phyloP scores from a whole-genome alignment of 2,888 invertebrate species.

The Gerosis bhagava region DNA sequence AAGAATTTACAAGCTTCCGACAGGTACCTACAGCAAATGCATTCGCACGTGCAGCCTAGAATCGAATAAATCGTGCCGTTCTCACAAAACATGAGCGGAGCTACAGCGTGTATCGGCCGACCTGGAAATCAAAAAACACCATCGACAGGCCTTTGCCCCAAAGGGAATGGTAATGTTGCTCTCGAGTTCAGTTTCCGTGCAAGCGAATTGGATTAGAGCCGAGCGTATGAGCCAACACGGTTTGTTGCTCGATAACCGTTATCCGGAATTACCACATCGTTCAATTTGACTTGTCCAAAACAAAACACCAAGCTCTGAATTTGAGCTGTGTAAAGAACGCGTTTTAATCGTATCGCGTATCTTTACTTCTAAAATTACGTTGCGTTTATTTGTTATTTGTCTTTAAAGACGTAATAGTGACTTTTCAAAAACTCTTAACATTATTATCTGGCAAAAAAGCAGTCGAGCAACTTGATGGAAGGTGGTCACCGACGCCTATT shows the following conservation, averaged over 20 bases:
- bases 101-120: slow-evolving; percentile 18
- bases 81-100: slow-evolving; percentile 24
- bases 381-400: too few species aligned
- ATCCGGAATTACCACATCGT: slow-evolving; percentile 17
- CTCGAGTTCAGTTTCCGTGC: slow-evolving; percentile 26
- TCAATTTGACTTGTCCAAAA: slow-evolving; percentile 17
- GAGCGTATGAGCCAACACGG: slow-evolving; percentile 18
- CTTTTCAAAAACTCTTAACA: slow-evolving; percentile 8
- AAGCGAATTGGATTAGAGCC: slow-evolving; percentile 24
- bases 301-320: slow-evolving; percentile 7
- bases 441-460: too few species aligned
- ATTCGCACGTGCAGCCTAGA: slow-evolving; percentile 23
- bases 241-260: slow-evolving; percentile 23
- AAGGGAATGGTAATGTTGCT: slow-evolving; percentile 26
- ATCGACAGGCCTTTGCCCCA: slow-evolving; percentile 26
- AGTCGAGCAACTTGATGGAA: too few species aligned
- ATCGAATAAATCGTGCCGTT: slow-evolving; percentile 26
- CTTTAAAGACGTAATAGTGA: too few species aligned
- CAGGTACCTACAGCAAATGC: slow-evolving; percentile 10
- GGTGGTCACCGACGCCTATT: too few species aligned
- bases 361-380: too few species aligned
- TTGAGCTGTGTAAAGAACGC: too few species aligned
- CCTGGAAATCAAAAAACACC: slow-evolving; percentile 27
- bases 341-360: too few species aligned
- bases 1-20: slow-evolving; percentile 10